Conservation (phyloP, 2,113 vertebrate species). For the Anthoscopus minutus region DNA sequence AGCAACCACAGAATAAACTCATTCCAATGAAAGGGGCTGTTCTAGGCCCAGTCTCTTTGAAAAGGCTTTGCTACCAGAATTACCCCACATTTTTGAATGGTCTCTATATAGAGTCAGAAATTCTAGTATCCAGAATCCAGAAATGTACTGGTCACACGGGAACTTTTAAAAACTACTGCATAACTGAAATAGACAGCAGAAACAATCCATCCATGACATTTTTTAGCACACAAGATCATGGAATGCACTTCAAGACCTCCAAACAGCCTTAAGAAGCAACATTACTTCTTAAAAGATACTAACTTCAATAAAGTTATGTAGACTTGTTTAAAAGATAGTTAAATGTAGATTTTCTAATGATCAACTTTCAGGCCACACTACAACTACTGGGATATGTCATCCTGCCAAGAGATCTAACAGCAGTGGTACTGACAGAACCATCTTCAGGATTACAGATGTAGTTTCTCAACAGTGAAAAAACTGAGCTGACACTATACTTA, state of each 20-base stretch:
- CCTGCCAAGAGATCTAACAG: not conserved
- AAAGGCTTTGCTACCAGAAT: not conserved
- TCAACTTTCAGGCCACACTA: not conserved
- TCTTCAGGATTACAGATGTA: fast-evolving
- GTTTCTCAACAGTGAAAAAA: not conserved
- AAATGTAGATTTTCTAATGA: not conserved
- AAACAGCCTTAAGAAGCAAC: not conserved
- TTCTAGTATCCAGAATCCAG: not conserved
- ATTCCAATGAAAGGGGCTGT: not conserved
- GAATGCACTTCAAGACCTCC: not conserved
- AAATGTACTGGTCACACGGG: not conserved
- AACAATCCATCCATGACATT: not conserved
- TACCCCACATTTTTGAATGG: not conserved
- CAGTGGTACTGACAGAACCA: not conserved
- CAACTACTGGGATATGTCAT: fast-evolving
- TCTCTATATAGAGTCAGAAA: too few species aligned
- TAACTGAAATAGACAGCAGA: not conserved
- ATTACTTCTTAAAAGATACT: not conserved
- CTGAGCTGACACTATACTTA: fast-evolving
- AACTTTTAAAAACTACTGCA: not conserved
- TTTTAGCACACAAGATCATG: not conserved
- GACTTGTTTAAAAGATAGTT: not conserved
- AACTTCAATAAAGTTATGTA: not conserved
- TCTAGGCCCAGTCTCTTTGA: not conserved
- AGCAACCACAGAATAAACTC: not conserved